A percentile compares a stretch with the other conserved stretches of the same genome.
phyloP scores from a whole-genome alignment of 2,797 vertebrate species.

The Nothura maculosa region DNA sequence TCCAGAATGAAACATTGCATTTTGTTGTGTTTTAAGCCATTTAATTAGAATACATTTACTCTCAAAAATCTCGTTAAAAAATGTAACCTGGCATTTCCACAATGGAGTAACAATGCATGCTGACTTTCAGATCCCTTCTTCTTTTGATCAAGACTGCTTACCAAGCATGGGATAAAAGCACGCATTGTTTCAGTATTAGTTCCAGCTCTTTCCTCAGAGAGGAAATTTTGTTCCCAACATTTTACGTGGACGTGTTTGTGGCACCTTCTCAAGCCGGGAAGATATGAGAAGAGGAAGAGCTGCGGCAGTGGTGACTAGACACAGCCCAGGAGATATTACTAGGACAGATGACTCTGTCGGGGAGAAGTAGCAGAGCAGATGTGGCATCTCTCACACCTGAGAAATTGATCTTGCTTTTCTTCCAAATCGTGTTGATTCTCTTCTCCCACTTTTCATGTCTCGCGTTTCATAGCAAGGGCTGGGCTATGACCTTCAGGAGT shows the following conservation, averaged over 20 bases:
- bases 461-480: not conserved
- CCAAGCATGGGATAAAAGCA: not conserved
- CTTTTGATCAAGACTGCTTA: not conserved
- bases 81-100: not conserved
- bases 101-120: accelerated
- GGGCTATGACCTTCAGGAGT: constrained; percentile 28
- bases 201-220: not conserved
- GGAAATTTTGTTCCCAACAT: not conserved
- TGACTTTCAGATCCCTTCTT: not conserved
- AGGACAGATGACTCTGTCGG: not conserved
- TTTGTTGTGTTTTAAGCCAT: not conserved
- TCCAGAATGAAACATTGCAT: accelerated
- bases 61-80: not conserved
- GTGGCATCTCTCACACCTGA: not conserved
- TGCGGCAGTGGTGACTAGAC: not conserved
- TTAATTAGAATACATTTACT: constrained; percentile 13
- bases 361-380: not conserved
- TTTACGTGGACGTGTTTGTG: not conserved
- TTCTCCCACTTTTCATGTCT: not conserved
- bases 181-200: not conserved
- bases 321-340: not conserved
- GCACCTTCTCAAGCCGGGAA: not conserved
- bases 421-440: accelerated
- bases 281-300: not conserved
- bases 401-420: not conserved